Conservation (phyloP, 2,888 invertebrate genomes). For the Agrotis ipsilon region DNA sequence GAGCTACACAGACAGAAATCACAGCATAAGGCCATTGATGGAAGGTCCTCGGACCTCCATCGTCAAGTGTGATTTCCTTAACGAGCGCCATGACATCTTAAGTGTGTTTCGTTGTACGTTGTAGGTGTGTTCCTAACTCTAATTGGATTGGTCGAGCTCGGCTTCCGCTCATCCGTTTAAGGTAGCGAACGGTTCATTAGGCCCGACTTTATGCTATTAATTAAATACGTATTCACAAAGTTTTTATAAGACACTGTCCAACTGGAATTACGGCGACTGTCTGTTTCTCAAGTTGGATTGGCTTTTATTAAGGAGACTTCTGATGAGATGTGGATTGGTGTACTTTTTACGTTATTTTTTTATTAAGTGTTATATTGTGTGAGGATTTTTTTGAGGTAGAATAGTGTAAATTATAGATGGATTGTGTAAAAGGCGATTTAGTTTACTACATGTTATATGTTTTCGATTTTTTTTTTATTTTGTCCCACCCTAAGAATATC, state of each 20-base stretch:
- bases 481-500: too few relatives aligned
- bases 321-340: neutral
- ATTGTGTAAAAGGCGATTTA: too few relatives aligned
- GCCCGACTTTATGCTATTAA: constrained; percentile 83
- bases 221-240: constrained; percentile 80
- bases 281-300: constrained; percentile 4
- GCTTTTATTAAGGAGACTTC: constrained; percentile 11
- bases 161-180: constrained; percentile 89
- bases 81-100: constrained; percentile 82
- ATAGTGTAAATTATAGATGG: too few relatives aligned
- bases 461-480: too few relatives aligned
- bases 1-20: constrained; percentile 9
- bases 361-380: neutral
- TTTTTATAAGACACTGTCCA: constrained; percentile 60
- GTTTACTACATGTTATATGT: too few relatives aligned
- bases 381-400: too few relatives aligned
- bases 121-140: constrained; percentile 83
- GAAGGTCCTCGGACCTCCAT: constrained; percentile 61
- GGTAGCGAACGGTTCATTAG: constrained; percentile 87
- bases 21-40: constrained; percentile 60
- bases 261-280: constrained; percentile 29
- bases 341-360: constrained; percentile 1
- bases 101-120: constrained; percentile 86
- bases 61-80: constrained; percentile 78
- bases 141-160: constrained; percentile 86